These are phyloP conservation scores for Amiota mariae DNA, from an alignment of 2,888 invertebrate genomes.

Conservation along the genomic window DNA sequence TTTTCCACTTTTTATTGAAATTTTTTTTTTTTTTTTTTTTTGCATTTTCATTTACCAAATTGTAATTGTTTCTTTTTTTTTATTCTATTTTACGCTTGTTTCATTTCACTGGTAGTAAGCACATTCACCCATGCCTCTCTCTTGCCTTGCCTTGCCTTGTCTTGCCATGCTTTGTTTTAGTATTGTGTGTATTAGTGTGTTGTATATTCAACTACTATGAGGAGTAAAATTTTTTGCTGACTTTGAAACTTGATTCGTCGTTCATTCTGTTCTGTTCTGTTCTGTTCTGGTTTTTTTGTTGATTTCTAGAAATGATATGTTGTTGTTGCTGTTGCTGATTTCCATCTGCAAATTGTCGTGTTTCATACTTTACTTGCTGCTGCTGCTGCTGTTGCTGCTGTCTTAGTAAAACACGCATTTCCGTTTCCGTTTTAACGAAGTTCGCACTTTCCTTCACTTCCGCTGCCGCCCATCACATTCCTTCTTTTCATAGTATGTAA, in stretches of 20 bases:
- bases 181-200: too few relatives aligned
- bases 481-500: too few relatives aligned
- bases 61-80: conserved; percentile 40
- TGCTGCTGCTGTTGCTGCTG: conserved; percentile 41
- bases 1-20: not conserved
- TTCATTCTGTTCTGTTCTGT: conserved; percentile 20
- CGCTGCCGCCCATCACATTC: not conserved
- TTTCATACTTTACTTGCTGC: conserved; percentile 30
- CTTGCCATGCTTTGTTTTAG: too few relatives aligned
- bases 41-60: conserved; percentile 34
- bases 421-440: conserved; percentile 50
- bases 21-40: too few relatives aligned
- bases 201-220: too few relatives aligned
- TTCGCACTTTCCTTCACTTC: conserved; percentile 12
- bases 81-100: conserved; percentile 9
- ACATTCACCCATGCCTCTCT: not conserved
- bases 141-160: too few relatives aligned
- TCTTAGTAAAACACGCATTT: conserved; percentile 57
- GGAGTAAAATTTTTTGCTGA: conserved; percentile 35
- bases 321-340: conserved; percentile 35
- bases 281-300: conserved; percentile 17
- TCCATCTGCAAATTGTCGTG: conserved; percentile 46
- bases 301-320: not conserved
- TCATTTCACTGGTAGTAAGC: not conserved
- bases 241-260: conserved; percentile 42